phyloP scores from a whole-genome alignment of 2,797 vertebrate genomes.

The Myotis daubentonii region DNA sequence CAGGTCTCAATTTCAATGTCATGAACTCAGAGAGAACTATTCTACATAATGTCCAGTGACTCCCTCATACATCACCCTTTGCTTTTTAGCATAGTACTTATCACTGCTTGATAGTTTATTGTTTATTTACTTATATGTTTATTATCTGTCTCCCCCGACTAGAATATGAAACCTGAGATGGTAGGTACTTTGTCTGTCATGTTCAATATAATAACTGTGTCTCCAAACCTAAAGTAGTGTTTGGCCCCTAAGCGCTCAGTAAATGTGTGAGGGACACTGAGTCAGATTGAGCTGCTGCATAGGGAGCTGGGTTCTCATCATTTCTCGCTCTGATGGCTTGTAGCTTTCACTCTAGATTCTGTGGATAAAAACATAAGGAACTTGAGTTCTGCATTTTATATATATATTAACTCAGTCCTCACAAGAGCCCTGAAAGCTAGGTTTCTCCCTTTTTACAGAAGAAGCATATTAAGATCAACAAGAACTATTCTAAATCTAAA shows the following conservation, averaged over 20 bases:
- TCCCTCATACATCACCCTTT: not conserved
- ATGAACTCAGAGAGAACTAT: not conserved
- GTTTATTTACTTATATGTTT: not conserved
- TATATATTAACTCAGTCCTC: not conserved
- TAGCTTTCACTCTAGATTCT: not conserved
- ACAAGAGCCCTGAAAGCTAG: not conserved
- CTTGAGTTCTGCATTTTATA: constrained; percentile 12
- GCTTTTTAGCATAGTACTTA: constrained; percentile 33
- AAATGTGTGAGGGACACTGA: not conserved
- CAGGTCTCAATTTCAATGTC: not conserved
- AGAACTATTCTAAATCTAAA: constrained; percentile 32
- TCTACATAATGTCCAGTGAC: not conserved
- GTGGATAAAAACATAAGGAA: constrained; percentile 51
- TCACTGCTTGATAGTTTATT: not conserved
- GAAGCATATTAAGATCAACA: not conserved
- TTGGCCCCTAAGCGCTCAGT: not conserved
- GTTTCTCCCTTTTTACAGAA: not conserved
- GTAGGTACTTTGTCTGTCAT: not conserved
- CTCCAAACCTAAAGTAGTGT: constrained; percentile 33
- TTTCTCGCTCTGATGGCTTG: constrained; percentile 26
- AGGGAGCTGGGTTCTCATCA: not conserved
- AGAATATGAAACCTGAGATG: not conserved
- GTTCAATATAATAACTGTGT: not conserved
- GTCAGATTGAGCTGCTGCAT: not conserved
- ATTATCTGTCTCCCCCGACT: not conserved